phyloP scores from a whole-genome alignment of 1,140 invertebrate species.

The Orchesella cincta region DNA sequence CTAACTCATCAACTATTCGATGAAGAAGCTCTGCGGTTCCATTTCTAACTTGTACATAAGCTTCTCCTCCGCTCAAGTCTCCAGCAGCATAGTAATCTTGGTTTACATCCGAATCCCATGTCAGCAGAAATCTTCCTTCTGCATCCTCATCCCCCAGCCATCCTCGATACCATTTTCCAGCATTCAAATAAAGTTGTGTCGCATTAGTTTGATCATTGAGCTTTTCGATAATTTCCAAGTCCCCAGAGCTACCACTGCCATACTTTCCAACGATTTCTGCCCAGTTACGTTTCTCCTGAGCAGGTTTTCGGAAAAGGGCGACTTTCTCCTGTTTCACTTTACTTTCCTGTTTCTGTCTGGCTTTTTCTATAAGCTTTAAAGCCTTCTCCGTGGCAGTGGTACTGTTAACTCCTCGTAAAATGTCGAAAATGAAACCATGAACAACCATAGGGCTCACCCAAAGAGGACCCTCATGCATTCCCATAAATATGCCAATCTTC shows the following conservation, averaged over 20 bases:
- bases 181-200: background rate
- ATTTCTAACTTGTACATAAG: background rate
- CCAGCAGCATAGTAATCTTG: background rate
- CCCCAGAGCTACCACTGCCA: background rate
- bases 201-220: background rate
- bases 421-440: background rate
- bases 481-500: conserved; percentile 31
- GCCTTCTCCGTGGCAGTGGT: background rate
- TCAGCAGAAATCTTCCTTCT: too few relatives aligned
- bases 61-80: too few relatives aligned
- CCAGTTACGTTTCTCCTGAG: background rate
- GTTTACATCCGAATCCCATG: background rate
- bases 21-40: background rate
- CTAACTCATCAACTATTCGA: background rate
- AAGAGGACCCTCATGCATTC: conserved; percentile 8
- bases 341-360: too few relatives aligned
- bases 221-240: background rate
- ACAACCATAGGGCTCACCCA: background rate
- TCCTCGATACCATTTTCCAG: background rate
- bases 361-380: too few relatives aligned
- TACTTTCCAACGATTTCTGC: background rate
- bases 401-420: background rate
- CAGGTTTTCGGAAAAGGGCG: background rate
- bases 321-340: background rate
- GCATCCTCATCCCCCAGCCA: background rate